Conservation (phyloP, 2,888 invertebrate genomes). For the Hydropsyche betteni region DNA sequence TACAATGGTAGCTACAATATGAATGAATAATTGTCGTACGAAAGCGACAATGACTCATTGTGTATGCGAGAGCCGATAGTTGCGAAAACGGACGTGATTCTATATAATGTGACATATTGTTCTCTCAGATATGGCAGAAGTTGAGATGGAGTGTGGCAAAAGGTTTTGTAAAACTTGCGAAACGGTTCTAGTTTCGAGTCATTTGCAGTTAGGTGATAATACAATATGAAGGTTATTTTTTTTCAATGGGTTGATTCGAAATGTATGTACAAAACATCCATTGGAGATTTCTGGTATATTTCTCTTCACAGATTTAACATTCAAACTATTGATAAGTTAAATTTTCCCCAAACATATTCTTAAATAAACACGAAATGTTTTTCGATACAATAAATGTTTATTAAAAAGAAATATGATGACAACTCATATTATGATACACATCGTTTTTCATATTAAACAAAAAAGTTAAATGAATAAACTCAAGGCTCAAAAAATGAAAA, state of each 20-base stretch:
- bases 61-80: neutral
- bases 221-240: neutral
- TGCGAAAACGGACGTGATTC: conserved; percentile 7
- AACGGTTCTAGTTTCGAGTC: too few species aligned
- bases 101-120: too few species aligned
- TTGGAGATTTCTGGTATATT: neutral
- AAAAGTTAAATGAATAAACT: neutral
- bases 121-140: too few species aligned
- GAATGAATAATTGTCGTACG: conserved; percentile 17
- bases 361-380: too few species aligned
- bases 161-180: too few species aligned
- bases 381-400: too few species aligned
- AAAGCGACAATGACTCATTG: conserved; percentile 14
- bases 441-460: neutral
- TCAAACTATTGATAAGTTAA: too few species aligned
- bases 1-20: neutral
- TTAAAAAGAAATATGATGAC: too few species aligned
- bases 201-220: too few species aligned
- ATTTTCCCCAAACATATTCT: too few species aligned
- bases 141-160: too few species aligned
- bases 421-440: too few species aligned
- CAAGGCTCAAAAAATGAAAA: neutral
- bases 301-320: neutral
- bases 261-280: neutral
- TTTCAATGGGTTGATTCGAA: neutral